phyloP scores from a whole-genome alignment of 2,113 vertebrate species.

The Chloroceryle aenea region DNA sequence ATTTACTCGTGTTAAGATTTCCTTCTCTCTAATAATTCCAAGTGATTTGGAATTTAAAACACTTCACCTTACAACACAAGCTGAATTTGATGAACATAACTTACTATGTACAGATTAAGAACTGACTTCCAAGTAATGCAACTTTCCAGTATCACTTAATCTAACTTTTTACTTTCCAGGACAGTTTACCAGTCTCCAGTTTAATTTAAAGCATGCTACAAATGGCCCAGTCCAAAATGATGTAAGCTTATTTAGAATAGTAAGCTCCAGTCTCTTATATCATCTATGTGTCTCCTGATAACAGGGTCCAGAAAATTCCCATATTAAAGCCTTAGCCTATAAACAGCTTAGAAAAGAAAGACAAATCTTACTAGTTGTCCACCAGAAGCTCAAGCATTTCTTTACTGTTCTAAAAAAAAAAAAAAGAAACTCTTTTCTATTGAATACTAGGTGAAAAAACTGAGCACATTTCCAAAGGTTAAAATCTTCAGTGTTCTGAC shows the following conservation, averaged over 20 bases:
- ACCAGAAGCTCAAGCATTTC: background rate
- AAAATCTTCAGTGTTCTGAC: background rate
- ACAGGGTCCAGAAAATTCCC: background rate
- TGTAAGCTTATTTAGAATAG: background rate
- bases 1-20: background rate
- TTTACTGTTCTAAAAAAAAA: background rate
- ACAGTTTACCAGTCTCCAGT: background rate
- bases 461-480: background rate
- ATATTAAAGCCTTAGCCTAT: background rate
- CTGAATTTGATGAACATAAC: background rate
- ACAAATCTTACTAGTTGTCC: background rate
- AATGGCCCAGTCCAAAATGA: background rate
- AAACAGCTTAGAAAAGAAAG: background rate
- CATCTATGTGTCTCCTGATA: background rate
- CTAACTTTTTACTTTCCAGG: background rate
- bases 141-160: background rate
- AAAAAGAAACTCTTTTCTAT: background rate
- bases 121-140: background rate
- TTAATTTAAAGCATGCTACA: background rate
- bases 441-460: background rate
- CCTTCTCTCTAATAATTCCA: background rate
- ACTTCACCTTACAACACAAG: background rate
- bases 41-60: background rate
- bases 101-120: background rate
- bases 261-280: background rate